These are phyloP conservation scores for Octopus sinensis DNA, from an alignment of 1,140 invertebrate genomes.

Conservation along the genomic window DNA sequence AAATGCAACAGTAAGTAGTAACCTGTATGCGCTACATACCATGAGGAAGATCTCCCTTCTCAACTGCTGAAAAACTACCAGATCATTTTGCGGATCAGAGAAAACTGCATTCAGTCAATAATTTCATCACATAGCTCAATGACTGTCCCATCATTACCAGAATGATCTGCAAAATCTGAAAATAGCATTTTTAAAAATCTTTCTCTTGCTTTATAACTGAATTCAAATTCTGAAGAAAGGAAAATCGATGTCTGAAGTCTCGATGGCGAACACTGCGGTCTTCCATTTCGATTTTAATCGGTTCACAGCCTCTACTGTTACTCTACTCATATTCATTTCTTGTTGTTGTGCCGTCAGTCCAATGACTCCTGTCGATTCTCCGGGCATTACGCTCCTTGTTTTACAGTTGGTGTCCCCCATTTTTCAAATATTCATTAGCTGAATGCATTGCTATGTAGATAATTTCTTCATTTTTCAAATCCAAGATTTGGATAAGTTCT, in stretches of 20 bases:
- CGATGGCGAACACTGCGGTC: conserved; percentile 9
- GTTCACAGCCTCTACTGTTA: conserved; percentile 13
- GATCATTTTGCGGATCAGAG: background rate
- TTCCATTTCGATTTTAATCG: conserved; percentile 14
- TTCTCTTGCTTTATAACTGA: conserved; percentile 1
- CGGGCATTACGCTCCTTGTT: conserved; percentile 1
- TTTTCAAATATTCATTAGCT: background rate
- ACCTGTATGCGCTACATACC: conserved; percentile 3
- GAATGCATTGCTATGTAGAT: conserved; percentile 4
- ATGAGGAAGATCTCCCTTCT: background rate
- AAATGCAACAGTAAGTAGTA: conserved; percentile 14
- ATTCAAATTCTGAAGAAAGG: background rate
- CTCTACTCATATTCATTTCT: background rate
- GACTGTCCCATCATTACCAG: background rate
- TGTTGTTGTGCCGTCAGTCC: background rate
- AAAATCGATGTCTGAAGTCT: conserved; percentile 12
- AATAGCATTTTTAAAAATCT: background rate
- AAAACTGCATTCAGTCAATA: background rate
- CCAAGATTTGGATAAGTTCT: conserved; percentile 12
- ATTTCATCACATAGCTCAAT: background rate
- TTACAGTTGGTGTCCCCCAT: background rate
- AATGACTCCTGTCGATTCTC: conserved; percentile 7
- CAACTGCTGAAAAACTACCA: conserved; percentile 5
- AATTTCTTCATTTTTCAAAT: conserved; percentile 8
- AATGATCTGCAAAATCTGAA: background rate